These are phyloP conservation scores for Lithophane leautieri DNA, from an alignment of 2,888 invertebrate species.

Conservation along the genomic window DNA sequence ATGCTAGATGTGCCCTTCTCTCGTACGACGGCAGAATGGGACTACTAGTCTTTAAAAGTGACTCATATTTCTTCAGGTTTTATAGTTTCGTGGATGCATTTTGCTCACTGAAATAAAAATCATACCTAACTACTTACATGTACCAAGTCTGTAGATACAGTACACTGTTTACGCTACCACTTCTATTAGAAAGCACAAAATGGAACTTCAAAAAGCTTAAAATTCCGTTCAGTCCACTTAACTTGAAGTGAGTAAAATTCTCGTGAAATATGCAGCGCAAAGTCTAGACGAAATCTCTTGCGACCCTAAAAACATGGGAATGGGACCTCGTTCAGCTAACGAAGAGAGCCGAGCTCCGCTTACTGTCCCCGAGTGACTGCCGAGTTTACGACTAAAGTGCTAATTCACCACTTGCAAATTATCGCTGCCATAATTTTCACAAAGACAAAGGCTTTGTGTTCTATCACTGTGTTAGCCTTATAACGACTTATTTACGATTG, in stretches of 20 bases:
- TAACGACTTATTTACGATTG: conserved; percentile 65
- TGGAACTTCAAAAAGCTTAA: conserved; percentile 25
- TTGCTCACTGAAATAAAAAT: background rate
- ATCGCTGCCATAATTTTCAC: conserved; percentile 64
- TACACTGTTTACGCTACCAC: background rate
- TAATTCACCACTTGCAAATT: conserved; percentile 64
- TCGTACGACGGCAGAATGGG: no score
- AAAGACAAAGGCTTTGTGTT: conserved; percentile 68
- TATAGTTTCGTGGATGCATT: background rate
- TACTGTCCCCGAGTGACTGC: conserved; percentile 28
- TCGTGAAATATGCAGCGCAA: conserved; percentile 40
- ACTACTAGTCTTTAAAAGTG: background rate
- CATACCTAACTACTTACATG: background rate
- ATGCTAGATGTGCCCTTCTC: no score
- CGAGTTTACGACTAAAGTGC: conserved; percentile 43
- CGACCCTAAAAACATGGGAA: conserved; percentile 38
- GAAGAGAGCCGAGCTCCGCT: conserved; percentile 30
- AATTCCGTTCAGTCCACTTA: conserved; percentile 45
- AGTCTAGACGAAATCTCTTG: conserved; percentile 49
- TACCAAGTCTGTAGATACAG: background rate
- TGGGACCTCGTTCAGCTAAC: conserved; percentile 29
- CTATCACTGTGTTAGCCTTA: conserved; percentile 57
- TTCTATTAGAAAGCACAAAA: conserved; percentile 30
- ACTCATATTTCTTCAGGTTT: background rate
- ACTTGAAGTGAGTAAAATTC: conserved; percentile 40